Base-by-base conservation (phyloP, 2,797 vertebrate species). In the Alcedo quadribrachys region DNA sequence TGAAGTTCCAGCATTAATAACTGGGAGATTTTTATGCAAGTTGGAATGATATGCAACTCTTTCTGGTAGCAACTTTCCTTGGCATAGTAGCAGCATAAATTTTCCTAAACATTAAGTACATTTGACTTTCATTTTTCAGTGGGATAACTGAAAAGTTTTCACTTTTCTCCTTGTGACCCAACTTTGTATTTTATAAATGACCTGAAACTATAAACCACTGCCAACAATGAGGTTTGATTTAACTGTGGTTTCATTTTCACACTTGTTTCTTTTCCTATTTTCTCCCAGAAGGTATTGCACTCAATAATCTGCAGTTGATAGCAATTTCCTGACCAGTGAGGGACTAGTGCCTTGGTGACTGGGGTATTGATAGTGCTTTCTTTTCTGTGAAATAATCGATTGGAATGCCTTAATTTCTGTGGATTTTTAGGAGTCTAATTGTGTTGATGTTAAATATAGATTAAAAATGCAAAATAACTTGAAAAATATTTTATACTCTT, bases 261-360 rank as follows among this genome's bases (percentile, higher is more conserved):
- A 58, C 87, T 81, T 87, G 48, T 82, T 94, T 86, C 78, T 89
- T 87, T 77, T 76, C 66, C 61, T 87, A 2, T 82, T 91, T 82
- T 89, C 65, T 93, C 86, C 61, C 63, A 87, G 91, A 90, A 94
- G 33, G 63, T 71, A 55, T 94, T 90, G 84, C 92, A 96, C 90
- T 96, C 92, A 40, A 78, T 94, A 85, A 55, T 46, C 67, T 84
- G 53, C 89, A 93, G 82, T 25, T 89, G 83, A 84, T 71, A 91
- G 82, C 88, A 93, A 95, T 96, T 96, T 95, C 90, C 89, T 95
- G 82, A 84, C 82, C 89, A 95, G 83, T 75, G 87, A 94, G 87
- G 78, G 81, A 6, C 54, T 85, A 45, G 63, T 93, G 76, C 70
- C 75, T 83, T 89, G 83, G 81, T 95, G 93, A 66, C 67, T 81